phyloP scores from a whole-genome alignment of 2,113 vertebrate genomes.

The Cricetomys ansorgei region DNA sequence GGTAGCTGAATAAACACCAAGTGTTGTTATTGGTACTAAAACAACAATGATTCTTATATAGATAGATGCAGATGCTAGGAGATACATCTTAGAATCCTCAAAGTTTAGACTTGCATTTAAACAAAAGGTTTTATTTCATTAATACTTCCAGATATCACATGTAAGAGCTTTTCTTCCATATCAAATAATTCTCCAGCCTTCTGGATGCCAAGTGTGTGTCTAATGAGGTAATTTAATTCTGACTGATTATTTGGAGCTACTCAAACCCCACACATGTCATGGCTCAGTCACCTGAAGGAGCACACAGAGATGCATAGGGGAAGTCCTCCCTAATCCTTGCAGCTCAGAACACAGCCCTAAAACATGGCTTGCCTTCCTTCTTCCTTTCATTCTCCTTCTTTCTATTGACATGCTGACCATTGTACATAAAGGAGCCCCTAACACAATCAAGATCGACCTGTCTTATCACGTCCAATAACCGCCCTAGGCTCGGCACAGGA shows the following conservation, averaged over 20 bases:
- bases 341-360: neutral
- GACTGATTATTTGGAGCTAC: neutral
- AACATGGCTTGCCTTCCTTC: neutral
- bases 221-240: neutral
- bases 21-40: neutral
- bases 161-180: neutral
- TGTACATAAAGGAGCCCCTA: neutral
- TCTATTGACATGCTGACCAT: no score
- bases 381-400: neutral
- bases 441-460: neutral
- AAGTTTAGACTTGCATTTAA: neutral
- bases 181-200: neutral
- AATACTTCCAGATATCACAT: neutral
- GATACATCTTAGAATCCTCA: neutral
- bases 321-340: neutral
- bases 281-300: neutral
- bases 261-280: neutral
- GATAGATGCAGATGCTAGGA: slow-evolving; percentile 1
- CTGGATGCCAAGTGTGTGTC: neutral
- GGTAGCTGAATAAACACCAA: neutral
- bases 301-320: neutral
- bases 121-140: neutral
- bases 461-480: no score
- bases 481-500: neutral
- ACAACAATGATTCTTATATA: neutral